Base-by-base conservation (phyloP, 2,888 invertebrate genomes). In the Entomobrya proxima region DNA sequence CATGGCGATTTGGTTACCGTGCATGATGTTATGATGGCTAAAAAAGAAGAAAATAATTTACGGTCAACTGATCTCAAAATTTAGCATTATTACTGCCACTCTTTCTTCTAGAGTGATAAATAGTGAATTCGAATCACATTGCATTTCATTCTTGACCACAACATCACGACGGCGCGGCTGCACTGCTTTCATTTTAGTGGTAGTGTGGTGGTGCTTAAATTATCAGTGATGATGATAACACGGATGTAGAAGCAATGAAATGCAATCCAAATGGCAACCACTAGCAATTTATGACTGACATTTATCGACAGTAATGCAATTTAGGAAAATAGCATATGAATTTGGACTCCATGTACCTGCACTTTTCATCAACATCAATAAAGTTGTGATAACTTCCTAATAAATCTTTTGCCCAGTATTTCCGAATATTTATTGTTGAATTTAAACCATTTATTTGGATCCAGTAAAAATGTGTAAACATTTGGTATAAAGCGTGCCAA, bases 61-160 rank as follows among this genome's bases (percentile, higher is more conserved):
- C 69, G 69, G 69, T 69, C 69, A 69, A 69, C 69, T 69, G 69
- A 69, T 69, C 69, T 47, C 69, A 69, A 69, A 69, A 69, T 47
- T 37, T 44, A 40, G 27, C 27, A 47, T 24, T 44, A 9, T 69
- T 27, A 69, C 37, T 21, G 11, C 6, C 15, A 58, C 40, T n/a
- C 13, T 32, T 61, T 18, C 32, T 67, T 37, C 67, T 21, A 24
- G 40, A 67, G 67, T 37, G 67, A 67, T 24, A 40, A 61, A 61
- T 61, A 61, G 32, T 15, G 30, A 61, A 32, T 61, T 52, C 21
- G 18, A 18, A 55, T 67, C 37, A 67, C 67, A 18, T 67, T 40
- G 24, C 69, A 69, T 69, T 27, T 69, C 69, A 69, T 24, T 27
- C n/a, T 40, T 44, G 44, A 69, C 69, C 69, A 47, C 69, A 40